Conservation (phyloP, 2,888 invertebrate species). For the Dexiosoma caninum region DNA sequence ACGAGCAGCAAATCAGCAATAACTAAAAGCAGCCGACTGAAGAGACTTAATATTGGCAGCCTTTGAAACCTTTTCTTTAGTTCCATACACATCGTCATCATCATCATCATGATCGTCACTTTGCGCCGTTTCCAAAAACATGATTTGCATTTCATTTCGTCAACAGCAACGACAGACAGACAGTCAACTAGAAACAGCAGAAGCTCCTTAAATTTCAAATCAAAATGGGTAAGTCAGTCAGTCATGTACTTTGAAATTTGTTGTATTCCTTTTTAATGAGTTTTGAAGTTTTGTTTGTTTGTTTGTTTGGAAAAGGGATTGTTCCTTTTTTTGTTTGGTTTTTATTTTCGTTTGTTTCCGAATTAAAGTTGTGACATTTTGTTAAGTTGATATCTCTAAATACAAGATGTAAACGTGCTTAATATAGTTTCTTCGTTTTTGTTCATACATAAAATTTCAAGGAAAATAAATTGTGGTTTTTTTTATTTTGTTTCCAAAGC, state of each 20-base stretch:
- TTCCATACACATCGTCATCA: background rate
- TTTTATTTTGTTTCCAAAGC: background rate
- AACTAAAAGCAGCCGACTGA: conserved; percentile 9
- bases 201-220: conserved; percentile 44
- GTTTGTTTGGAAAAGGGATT: conserved; percentile 25
- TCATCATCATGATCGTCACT: conserved; percentile 14
- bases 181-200: conserved; percentile 31
- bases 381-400: conserved; percentile 58
- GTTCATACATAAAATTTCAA: background rate
- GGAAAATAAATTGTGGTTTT: conserved; percentile 25
- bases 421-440: conserved; percentile 24
- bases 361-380: conserved; percentile 58
- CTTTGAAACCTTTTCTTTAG: background rate
- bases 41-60: conserved; percentile 22
- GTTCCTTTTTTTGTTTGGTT: conserved; percentile 22
- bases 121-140: conserved; percentile 37
- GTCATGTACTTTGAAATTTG: conserved; percentile 20
- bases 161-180: conserved; percentile 10
- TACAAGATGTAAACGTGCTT: conserved; percentile 61
- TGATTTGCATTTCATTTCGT: conserved; percentile 58
- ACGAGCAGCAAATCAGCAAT: conserved; percentile 13
- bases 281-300: conserved; percentile 9
- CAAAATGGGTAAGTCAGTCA: conserved; percentile 64
- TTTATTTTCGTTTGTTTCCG: too few relatives aligned
- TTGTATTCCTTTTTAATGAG: conserved; percentile 2